Percentiles rank a stretch among this genome's conserved stretches.
These are phyloP conservation scores for Aplysina aerophoba DNA, from an alignment of 37 sponge, comb jelly and placozoan genomes.

Conservation along the genomic window DNA sequence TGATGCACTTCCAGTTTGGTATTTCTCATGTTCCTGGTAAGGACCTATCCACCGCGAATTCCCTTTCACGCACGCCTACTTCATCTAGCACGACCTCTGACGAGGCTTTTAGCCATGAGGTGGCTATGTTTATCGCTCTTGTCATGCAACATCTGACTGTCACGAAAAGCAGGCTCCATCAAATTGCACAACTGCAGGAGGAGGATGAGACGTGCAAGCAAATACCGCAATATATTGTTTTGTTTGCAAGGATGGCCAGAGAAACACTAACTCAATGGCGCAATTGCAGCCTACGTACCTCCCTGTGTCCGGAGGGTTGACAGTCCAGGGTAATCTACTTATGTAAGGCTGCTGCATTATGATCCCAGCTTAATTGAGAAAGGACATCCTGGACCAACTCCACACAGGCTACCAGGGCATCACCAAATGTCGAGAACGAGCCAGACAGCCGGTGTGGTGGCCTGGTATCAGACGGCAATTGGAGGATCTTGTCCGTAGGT, in stretches of 20 bases:
- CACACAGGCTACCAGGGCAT: conserved; percentile 46
- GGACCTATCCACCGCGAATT: conserved; percentile 54
- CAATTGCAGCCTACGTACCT: conserved; percentile 7
- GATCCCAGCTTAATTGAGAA: conserved; percentile 28
- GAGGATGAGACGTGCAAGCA: conserved; percentile 41
- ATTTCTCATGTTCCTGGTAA: conserved; percentile 64
- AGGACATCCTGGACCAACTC: conserved; percentile 21
- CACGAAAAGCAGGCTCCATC: not conserved
- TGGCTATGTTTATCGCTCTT: not conserved
- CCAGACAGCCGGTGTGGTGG: conserved; percentile 52
- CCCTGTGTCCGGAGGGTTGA: conserved; percentile 23
- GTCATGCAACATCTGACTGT: not conserved
- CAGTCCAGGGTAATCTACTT: conserved; percentile 11
- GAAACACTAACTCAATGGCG: conserved; percentile 9
- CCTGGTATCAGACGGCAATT: conserved; percentile 38
- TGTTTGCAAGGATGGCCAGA: conserved; percentile 40
- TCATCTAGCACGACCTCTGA: conserved; percentile 23
- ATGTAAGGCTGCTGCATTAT: conserved; percentile 37
- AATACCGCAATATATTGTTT: conserved; percentile 18
- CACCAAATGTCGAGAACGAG: conserved; percentile 45
- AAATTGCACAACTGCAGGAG: conserved; percentile 31
- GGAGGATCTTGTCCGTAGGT: conserved; percentile 35
- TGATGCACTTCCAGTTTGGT: conserved; percentile 55
- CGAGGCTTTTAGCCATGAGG: conserved; percentile 24
- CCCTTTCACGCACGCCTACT: conserved; percentile 48